phyloP scores from a whole-genome alignment of 2,113 vertebrate genomes.

The Puntigrus tetrazona region DNA sequence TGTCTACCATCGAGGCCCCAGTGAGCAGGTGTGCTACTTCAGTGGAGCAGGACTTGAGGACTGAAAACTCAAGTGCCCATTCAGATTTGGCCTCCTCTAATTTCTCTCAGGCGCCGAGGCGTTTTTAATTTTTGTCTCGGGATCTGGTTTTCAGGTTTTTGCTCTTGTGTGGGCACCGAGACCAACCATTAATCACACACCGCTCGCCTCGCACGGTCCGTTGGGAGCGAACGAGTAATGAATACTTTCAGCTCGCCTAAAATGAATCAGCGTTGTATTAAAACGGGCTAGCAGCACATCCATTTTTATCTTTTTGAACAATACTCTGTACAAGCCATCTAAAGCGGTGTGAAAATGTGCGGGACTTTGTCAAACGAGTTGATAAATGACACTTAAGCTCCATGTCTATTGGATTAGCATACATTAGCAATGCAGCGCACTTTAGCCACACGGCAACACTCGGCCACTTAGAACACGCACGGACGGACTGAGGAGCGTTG shows the following conservation, averaged over 20 bases:
- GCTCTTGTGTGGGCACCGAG: conserved; percentile 55
- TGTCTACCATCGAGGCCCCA: conserved; percentile 49
- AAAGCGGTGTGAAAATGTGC: conserved; percentile 14
- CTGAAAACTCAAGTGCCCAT: conserved; percentile 49
- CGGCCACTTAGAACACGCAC: conserved; percentile 1
- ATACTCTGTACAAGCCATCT: background rate
- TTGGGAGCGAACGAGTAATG: conserved; percentile 52
- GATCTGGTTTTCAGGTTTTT: conserved; percentile 50
- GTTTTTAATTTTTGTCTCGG: conserved; percentile 28
- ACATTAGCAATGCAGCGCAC: conserved; percentile 22
- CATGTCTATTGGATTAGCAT: conserved; percentile 32
- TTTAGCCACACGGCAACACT: conserved; percentile 22
- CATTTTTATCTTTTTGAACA: conserved; percentile 40
- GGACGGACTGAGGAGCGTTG: background rate
- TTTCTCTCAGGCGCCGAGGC: conserved; percentile 15
- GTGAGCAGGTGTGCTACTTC: conserved; percentile 57
- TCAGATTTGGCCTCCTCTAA: conserved; percentile 19
- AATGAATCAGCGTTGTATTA: conserved; percentile 48
- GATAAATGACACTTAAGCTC: conserved; percentile 1
- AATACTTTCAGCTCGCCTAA: conserved; percentile 50
- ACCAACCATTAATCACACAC: conserved; percentile 57
- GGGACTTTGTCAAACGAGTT: background rate
- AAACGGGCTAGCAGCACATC: conserved; percentile 36
- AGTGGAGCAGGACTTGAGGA: conserved; percentile 47
- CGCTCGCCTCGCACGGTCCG: conserved; percentile 46